A percentile compares a stretch with the other conserved stretches of the same genome.
These are phyloP conservation scores for Xenops minutus DNA, from an alignment of 2,797 vertebrate species.

Conservation along the genomic window DNA sequence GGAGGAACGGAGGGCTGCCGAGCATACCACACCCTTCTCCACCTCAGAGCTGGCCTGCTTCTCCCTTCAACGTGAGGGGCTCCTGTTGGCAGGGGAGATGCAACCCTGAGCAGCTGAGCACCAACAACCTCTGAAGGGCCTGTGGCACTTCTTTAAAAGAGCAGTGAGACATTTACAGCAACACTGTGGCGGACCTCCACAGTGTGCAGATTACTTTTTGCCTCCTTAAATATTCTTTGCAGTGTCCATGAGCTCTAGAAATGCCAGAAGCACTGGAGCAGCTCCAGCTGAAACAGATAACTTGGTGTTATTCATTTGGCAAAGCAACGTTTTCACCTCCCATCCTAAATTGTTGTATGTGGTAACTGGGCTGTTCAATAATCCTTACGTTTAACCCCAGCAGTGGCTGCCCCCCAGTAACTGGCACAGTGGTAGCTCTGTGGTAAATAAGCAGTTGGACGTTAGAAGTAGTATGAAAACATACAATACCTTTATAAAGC, in stretches of 20 bases:
- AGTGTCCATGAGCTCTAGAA: background rate
- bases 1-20: background rate
- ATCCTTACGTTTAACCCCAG: background rate
- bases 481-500: background rate
- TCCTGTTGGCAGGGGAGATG: background rate
- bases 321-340: background rate
- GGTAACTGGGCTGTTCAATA: background rate
- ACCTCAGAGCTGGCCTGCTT: background rate
- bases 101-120: accelerated
- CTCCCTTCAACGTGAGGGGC: background rate
- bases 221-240: constrained; percentile 12
- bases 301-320: background rate
- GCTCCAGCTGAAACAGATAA: constrained; percentile 38
- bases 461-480: background rate
- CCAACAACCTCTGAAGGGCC: background rate
- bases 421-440: accelerated
- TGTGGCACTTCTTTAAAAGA: background rate
- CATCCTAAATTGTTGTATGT: accelerated
- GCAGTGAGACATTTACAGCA: background rate
- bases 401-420: background rate
- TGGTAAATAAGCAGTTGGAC: background rate
- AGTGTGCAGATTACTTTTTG: background rate
- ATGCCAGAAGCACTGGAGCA: constrained; percentile 10
- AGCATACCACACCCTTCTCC: background rate
- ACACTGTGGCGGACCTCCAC: background rate